A percentile compares a stretch with the other conserved stretches of the same genome.
Evolutionary conservation across 2,888 invertebrate species (phyloP).

Genomic region (Chesias legatella): DNA sequence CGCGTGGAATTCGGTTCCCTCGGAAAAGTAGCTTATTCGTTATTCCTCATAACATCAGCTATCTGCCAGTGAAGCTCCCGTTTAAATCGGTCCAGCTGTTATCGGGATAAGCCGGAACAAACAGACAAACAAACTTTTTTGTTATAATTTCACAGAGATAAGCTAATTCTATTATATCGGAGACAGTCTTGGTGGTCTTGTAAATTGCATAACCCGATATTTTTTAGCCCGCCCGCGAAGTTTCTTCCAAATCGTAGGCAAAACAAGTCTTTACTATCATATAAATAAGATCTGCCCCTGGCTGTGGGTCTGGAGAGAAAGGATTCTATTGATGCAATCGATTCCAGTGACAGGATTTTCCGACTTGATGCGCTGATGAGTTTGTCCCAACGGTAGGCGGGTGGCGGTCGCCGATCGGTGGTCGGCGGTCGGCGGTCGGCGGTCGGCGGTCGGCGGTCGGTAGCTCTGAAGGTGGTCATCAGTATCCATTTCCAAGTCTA

Average conservation of each 20-base stretch:
- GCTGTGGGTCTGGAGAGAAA: not conserved
- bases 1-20: no score
- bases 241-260: not conserved
- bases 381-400: constrained; percentile 1
- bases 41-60: no score
- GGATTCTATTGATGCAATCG: constrained; percentile 11
- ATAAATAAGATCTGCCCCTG: not conserved
- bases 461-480: not conserved
- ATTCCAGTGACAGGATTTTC: constrained; percentile 10
- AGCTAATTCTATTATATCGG: constrained; percentile 17
- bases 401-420: no score
- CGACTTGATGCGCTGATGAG: constrained; percentile 6
- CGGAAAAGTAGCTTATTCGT: no score
- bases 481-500: not conserved
- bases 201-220: constrained; percentile 13
- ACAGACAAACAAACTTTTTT: no score
- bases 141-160: constrained; percentile 13
- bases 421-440: no score
- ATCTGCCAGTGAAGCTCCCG: no score
- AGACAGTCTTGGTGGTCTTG: constrained; percentile 17
- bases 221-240: constrained; percentile 10
- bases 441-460: constrained; percentile 9
- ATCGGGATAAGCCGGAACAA: no score
- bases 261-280: not conserved
- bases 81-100: no score